Conservation (phyloP, 2,888 invertebrate genomes). For the Mythimna pallens region DNA sequence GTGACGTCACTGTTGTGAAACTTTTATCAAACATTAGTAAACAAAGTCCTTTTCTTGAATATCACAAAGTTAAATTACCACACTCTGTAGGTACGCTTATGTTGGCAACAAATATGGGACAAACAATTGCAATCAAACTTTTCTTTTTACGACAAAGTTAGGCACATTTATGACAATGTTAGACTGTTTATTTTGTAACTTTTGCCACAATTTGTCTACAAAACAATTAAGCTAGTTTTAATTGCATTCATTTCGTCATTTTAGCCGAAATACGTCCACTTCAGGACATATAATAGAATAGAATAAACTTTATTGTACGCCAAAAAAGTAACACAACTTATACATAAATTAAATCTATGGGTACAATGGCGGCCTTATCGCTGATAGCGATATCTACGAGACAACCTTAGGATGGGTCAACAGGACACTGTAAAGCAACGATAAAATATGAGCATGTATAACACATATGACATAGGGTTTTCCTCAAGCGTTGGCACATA, state of each 20-base stretch:
- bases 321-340: too few species aligned
- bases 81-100: slow-evolving; percentile 26
- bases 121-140: slow-evolving; percentile 62
- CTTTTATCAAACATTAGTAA: slow-evolving; percentile 20
- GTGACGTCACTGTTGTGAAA: slow-evolving; percentile 22
- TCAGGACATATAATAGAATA: too few species aligned
- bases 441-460: too few species aligned
- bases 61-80: slow-evolving; percentile 59
- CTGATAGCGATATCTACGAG: too few species aligned
- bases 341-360: too few species aligned
- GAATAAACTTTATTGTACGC: too few species aligned
- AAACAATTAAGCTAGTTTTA: slow-evolving; percentile 16
- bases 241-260: background rate
- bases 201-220: slow-evolving; percentile 1
- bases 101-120: slow-evolving; percentile 27
- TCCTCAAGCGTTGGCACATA: background rate
- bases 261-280: background rate
- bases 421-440: too few species aligned
- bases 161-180: slow-evolving; percentile 7
- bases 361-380: too few species aligned
- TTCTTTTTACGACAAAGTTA: slow-evolving; percentile 40
- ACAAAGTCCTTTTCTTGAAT: slow-evolving; percentile 48
- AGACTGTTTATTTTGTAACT: slow-evolving; percentile 32
- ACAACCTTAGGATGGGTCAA: too few species aligned
- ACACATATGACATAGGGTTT: too few species aligned